phyloP scores from a whole-genome alignment of 2,113 vertebrate species.

The Chloebia gouldiae region DNA sequence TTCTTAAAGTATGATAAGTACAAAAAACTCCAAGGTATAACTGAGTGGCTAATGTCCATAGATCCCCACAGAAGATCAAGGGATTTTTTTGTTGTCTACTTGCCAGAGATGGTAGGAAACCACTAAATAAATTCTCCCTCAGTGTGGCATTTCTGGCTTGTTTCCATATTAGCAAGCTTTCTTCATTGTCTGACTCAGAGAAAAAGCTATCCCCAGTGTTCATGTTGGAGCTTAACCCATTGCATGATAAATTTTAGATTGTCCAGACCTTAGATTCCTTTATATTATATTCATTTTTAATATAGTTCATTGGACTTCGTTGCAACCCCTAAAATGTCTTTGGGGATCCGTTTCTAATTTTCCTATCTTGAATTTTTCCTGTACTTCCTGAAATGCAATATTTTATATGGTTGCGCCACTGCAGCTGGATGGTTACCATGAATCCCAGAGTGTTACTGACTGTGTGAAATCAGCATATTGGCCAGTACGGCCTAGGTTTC shows the following conservation, averaged over 20 bases:
- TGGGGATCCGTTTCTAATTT: neutral
- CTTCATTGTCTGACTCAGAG: neutral
- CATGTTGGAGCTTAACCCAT: neutral
- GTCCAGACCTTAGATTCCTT: neutral
- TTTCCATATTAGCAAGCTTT: neutral
- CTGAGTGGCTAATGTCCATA: neutral
- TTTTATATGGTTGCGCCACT: neutral
- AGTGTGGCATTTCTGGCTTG: neutral
- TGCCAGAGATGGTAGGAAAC: neutral
- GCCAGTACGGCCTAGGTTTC: neutral
- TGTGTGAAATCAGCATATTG: neutral
- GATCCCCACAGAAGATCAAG: neutral
- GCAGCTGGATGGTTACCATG: neutral
- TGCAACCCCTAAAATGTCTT: neutral
- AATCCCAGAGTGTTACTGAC: neutral
- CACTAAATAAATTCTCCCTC: neutral
- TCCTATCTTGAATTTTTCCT: neutral
- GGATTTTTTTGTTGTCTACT: neutral
- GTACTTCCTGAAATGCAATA: neutral
- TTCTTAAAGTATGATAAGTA: neutral
- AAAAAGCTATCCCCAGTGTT: neutral
- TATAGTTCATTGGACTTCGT: neutral
- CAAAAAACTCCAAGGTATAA: neutral
- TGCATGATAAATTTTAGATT: neutral
- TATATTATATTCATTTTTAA: neutral